Conservation (phyloP, 2,797 vertebrate genomes). For the Podarcis siculus region DNA sequence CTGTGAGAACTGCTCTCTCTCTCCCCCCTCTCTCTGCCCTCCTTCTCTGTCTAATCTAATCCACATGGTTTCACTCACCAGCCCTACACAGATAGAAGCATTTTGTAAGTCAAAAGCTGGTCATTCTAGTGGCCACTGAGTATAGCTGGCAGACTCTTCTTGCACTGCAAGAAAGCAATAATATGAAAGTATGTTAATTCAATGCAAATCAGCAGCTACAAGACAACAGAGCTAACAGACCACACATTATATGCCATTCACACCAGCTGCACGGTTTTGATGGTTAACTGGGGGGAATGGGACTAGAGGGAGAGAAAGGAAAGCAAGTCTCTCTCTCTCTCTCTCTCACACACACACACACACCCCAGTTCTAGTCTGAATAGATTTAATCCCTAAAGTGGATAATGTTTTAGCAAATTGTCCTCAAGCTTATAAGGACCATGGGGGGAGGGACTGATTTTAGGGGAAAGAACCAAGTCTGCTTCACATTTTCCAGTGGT, state of each 20-base stretch:
- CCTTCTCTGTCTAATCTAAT: neutral
- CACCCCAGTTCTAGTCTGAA: neutral
- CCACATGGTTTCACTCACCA: too few species aligned
- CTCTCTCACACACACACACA: too few species aligned
- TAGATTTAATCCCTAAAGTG: conserved; percentile 21
- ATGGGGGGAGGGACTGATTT: too few species aligned
- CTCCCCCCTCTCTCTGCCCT: neutral
- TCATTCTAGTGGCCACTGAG: neutral
- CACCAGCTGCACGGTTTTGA: neutral
- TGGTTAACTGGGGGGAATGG: neutral
- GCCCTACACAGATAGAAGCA: neutral
- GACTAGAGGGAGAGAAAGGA: neutral
- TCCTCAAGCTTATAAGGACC: neutral
- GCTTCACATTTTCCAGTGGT: neutral
- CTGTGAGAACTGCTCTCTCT: neutral
- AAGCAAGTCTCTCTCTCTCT: neutral
- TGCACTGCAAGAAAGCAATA: neutral
- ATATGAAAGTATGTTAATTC: neutral
- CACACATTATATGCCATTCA: neutral
- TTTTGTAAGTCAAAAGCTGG: neutral
- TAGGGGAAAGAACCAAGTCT: neutral
- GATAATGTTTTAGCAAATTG: neutral
- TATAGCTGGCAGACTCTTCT: neutral
- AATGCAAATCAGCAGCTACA: neutral
- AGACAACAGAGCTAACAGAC: neutral